These are phyloP conservation scores for Brachionus rubens DNA, from an alignment of 1,140 invertebrate species.

Conservation along the genomic window DNA sequence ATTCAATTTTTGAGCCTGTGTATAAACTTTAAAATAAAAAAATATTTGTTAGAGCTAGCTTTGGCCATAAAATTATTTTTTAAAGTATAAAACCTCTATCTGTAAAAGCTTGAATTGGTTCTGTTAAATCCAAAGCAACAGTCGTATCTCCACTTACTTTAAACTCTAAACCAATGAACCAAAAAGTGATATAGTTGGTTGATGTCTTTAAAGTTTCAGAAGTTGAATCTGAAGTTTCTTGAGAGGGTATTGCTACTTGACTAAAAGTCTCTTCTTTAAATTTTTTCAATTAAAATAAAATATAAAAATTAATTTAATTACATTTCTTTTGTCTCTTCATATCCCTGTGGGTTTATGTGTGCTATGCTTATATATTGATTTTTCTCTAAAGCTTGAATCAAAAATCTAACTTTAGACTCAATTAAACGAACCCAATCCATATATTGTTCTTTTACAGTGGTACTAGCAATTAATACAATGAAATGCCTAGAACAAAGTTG, in stretches of 20 bases:
- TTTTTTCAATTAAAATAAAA: background rate
- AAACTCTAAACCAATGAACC: conserved; percentile 43
- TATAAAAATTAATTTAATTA: background rate
- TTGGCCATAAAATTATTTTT: background rate
- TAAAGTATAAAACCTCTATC: conserved; percentile 28
- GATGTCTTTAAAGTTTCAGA: background rate
- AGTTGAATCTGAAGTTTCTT: background rate
- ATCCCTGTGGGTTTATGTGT: conserved; percentile 78
- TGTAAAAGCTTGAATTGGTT: conserved; percentile 34
- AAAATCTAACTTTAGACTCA: conserved; percentile 88
- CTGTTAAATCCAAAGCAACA: conserved; percentile 41
- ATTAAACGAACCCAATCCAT: conserved; percentile 87
- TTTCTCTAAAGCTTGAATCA: conserved; percentile 85
- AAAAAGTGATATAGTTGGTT: conserved; percentile 25
- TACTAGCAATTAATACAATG: conserved; percentile 75
- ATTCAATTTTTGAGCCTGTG: conserved; percentile 41
- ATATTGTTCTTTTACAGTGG: conserved; percentile 74
- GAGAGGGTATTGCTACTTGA: background rate
- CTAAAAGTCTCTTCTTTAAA: background rate
- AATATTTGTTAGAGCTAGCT: background rate
- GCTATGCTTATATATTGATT: conserved; percentile 84
- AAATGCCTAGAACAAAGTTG: conserved; percentile 49
- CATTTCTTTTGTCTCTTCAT: conserved; percentile 41
- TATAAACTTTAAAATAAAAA: conserved; percentile 18
- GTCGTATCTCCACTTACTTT: background rate